Base-by-base conservation (phyloP, 1,140 invertebrate genomes). In the Drosophila asahinai region DNA sequence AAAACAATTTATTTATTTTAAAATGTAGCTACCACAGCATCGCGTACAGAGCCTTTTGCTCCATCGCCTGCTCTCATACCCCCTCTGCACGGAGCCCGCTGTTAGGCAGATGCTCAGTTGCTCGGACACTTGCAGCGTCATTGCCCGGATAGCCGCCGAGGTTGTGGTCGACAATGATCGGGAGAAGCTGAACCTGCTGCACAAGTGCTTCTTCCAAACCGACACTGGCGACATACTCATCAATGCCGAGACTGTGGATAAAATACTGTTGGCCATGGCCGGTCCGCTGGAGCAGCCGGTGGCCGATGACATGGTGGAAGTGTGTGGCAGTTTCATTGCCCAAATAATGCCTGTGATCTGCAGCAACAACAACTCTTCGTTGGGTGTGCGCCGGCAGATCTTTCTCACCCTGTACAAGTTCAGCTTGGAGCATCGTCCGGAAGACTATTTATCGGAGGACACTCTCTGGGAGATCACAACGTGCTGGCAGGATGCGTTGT, bases 401-500 rank as follows among this genome's bases (percentile, higher is more conserved):
- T 93, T 94, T 38, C 62, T 94, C 12, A 81, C 90, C n/a, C 61
- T 94, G 8, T 94, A 93, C 61, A 86, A 82, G 63, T 92, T 94
- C n/a, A 93, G 91, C 36, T 91, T 94, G 71, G 84, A 90, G 64
- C 80, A 89, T 27, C 65, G 61, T 8, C 57, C 71, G 3, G 78
- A 74, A 11, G 82, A 94, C 61, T 84, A 84, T 63, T 66, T 94
- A 8, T 93, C 93, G 0, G 82, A 93, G 42, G 94, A 94, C 67
- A 94, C 94, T 8, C 75, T 94, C 27, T 94, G 93, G 93, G 94
- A 94, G 81, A 86, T 94, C 6, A 94, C 93, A 17, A 94, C 93
- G n/a, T 93, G 94, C 40, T 94, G 94, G 94, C 93, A 94, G 83
- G 94, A 94, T 91, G 92, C 92, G n/a, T 57, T 94, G 15, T 93